Base-by-base conservation (phyloP, 1,140 invertebrate genomes). In the Potamilus streckersoni region DNA sequence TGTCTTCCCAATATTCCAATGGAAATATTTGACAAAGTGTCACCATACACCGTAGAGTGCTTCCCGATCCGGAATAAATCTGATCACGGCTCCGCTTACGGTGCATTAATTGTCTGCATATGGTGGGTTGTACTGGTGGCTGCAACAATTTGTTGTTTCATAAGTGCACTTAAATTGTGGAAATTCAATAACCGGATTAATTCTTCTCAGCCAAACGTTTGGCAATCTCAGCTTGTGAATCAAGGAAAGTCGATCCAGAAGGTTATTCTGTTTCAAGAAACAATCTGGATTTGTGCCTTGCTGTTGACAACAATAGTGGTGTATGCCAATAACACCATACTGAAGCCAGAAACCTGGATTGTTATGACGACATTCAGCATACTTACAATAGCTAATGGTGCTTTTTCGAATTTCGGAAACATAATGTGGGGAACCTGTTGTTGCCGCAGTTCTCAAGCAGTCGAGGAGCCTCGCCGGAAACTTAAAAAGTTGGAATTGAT, bases 401-500 rank as follows among this genome's bases (percentile, higher is more conserved):
- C 74, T 0, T n/a, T 80, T 16, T 74, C 78, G 69, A 73, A 76
- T 19, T 60, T 80, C 6, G 65, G 76, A 58, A 63, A 81, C 27
- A 63, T 79, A 31, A 60, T 83, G 67, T 83, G 81, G 83, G 79
- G 69, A 49, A 59, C 56, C 63, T 82, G 56, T 79, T 79, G 83
- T 56, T 82, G 81, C 60, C 57, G 72, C 19, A 63, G 61, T 31
- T 72, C 56, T 16, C 67, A 68, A 49, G 77, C 79, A 60, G 79
- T 73, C 56, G 83, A 83, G 62, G 83, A 84, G 60, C 83, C 83
- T 1, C 77, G 83, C 56, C 78, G 82, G 71, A 79, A 78, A 59
- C 73, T 84, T 58, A 84, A 84, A 71, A 82, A 84, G 62, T 61
- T 84, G 68, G 78, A 84, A 69, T 78, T 84, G 15, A 73, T 84